A percentile compares a stretch with the other conserved stretches of the same genome.
phyloP scores from a whole-genome alignment of 2,113 vertebrate species.

The Dipodomys merriami region DNA sequence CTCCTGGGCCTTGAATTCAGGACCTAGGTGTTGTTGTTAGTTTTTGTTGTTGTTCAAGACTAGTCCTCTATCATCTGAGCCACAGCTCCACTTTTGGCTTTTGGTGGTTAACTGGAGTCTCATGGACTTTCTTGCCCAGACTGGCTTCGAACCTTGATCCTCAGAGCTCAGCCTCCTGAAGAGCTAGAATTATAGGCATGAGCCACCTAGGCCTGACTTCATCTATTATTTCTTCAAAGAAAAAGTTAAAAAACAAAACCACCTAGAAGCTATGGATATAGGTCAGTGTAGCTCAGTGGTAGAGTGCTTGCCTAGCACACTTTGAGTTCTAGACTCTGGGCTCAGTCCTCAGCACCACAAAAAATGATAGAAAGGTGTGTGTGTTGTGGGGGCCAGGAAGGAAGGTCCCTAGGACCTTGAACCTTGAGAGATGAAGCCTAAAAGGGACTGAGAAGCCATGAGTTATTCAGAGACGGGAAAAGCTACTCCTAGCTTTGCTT shows the following conservation, averaged over 20 bases:
- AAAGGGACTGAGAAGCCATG: background rate
- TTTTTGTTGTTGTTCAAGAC: no score
- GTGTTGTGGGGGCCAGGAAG: background rate
- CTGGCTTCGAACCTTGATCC: no score
- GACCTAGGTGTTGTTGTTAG: no score
- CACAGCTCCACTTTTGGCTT: no score
- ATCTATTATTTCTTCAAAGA: background rate
- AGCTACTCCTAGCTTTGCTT: background rate
- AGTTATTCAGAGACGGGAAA: conserved; percentile 13
- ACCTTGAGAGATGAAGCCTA: background rate
- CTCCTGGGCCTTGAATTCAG: no score
- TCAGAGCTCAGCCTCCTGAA: no score
- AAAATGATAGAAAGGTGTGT: background rate
- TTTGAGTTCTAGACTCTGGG: background rate
- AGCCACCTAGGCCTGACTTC: no score
- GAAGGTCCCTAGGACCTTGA: background rate
- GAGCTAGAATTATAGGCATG: no score
- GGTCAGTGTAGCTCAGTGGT: background rate
- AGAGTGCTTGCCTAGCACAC: background rate
- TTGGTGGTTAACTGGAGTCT: no score
- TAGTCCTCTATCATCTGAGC: no score
- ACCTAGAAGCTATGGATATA: background rate
- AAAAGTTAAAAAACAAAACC: background rate
- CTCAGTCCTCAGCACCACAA: background rate
- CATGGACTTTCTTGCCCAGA: no score